Evolutionary conservation across 35 echinoderm and acorn worm genomes (phyloP).

Genomic region (Stichopus chloronotus): DNA sequence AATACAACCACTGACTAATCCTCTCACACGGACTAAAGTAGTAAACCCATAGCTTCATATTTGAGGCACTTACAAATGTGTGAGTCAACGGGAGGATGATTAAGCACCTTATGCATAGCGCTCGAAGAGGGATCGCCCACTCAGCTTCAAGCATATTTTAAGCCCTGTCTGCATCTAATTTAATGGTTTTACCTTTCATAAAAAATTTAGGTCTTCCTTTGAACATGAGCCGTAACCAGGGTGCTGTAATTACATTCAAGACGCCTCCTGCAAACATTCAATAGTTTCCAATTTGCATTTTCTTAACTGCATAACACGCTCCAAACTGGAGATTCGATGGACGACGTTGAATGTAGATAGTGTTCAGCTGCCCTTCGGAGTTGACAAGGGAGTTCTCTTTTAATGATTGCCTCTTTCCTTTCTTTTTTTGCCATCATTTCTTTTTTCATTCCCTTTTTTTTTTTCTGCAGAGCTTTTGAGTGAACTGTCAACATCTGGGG

Average conservation of each 20-base stretch:
- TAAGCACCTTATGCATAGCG: not conserved
- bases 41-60: no score
- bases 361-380: slow-evolving; percentile 34
- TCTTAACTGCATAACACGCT: slow-evolving; percentile 15
- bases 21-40: no score
- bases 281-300: slow-evolving; percentile 48
- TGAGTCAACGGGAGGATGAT: slow-evolving; percentile 3
- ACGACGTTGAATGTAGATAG: not conserved
- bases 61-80: not conserved
- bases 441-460: slow-evolving; percentile 4
- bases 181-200: slow-evolving; percentile 27
- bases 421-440: not conserved
- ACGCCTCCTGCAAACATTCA: slow-evolving; percentile 43
- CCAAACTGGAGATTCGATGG: not conserved
- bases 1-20: no score
- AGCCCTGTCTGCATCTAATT: slow-evolving; percentile 1
- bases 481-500: slow-evolving; percentile 53
- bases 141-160: slow-evolving; percentile 17
- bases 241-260: slow-evolving; percentile 45
- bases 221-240: slow-evolving; percentile 27
- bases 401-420: slow-evolving; percentile 15
- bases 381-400: slow-evolving; percentile 37
- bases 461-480: slow-evolving; percentile 45
- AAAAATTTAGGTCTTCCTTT: slow-evolving; percentile 26
- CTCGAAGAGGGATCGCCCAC: not conserved